Evolutionary conservation across 2,797 vertebrate genomes (phyloP).

Genomic region (Rallus crepitans): DNA sequence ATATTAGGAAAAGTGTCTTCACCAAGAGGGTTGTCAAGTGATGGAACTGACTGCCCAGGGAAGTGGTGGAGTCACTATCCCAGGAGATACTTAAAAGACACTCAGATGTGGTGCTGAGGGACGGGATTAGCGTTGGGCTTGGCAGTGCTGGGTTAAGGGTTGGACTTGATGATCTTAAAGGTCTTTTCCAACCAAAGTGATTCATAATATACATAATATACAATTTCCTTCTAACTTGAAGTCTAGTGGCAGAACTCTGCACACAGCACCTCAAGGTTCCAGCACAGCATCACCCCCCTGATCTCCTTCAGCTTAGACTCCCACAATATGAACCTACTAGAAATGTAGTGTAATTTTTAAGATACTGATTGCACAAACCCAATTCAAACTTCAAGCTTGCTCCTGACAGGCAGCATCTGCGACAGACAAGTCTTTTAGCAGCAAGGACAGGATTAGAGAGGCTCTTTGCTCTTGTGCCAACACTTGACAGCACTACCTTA

Average conservation of each 20-base stretch:
- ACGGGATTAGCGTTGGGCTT: neutral
- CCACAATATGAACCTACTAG: too few species aligned
- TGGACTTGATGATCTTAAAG: neutral
- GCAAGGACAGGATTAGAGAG: neutral
- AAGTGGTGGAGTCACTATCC: neutral
- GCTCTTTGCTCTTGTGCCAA: neutral
- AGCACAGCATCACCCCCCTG: neutral
- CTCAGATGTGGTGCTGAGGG: neutral
- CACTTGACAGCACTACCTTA: neutral
- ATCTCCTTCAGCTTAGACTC: neutral
- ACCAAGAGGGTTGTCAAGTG: fast-evolving
- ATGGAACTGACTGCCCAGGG: neutral
- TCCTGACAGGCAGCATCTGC: neutral
- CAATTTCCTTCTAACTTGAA: neutral
- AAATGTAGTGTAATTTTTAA: neutral
- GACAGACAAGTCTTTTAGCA: neutral
- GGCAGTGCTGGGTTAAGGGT: fast-evolving
- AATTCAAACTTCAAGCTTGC: neutral
- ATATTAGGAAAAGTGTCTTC: neutral
- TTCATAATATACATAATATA: neutral
- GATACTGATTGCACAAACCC: neutral
- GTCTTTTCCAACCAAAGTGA: neutral
- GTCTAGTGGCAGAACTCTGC: neutral
- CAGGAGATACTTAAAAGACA: neutral
- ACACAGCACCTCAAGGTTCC: neutral